Conservation (phyloP, 2,113 vertebrate species). For the Setophaga petechia region DNA sequence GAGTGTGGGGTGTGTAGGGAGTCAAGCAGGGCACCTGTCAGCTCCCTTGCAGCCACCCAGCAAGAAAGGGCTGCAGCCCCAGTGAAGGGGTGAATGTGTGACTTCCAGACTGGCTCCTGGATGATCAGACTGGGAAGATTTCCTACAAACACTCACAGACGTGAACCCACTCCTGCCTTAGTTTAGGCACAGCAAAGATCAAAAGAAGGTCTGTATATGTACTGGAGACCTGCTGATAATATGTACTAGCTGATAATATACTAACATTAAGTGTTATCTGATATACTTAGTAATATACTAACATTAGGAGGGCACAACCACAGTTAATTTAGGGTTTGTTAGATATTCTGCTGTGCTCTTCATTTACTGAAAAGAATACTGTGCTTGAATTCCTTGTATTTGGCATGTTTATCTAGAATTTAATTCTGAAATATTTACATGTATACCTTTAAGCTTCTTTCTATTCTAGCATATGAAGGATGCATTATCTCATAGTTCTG, state of each 20-base stretch:
- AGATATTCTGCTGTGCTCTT: background rate
- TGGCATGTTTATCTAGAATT: background rate
- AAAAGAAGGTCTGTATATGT: background rate
- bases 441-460: background rate
- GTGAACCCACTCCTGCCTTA: background rate
- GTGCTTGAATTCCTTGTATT: background rate
- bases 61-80: background rate
- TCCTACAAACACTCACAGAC: background rate
- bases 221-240: no score
- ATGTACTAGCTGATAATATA: background rate
- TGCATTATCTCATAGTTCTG: background rate
- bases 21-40: no score
- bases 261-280: background rate
- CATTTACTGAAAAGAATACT: background rate
- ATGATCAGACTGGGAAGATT: background rate
- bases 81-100: background rate
- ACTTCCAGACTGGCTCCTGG: background rate
- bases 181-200: background rate
- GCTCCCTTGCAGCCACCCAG: background rate
- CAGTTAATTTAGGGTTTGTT: background rate
- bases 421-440: background rate
- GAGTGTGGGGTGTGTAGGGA: background rate
- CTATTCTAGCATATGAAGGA: background rate
- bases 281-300: no score
- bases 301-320: background rate